Conservation (phyloP, 2,888 invertebrate species). For the Colletes collaris region DNA sequence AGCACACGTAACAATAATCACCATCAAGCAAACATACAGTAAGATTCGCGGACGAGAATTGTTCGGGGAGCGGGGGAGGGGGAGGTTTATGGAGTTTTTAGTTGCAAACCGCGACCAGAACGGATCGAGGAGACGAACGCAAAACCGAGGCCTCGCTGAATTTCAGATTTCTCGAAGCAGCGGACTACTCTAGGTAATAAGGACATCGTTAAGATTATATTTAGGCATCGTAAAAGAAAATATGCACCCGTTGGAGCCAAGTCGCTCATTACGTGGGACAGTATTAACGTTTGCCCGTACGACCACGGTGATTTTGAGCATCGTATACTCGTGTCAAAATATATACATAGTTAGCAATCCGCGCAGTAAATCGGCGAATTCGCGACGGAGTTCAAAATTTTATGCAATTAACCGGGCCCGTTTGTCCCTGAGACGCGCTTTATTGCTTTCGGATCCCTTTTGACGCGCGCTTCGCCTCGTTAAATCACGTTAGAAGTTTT, state of each 20-base stretch:
- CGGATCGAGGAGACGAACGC: conserved; percentile 20
- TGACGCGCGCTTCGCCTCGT: conserved; percentile 6
- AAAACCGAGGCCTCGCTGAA: conserved; percentile 49
- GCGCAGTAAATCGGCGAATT: conserved; percentile 50
- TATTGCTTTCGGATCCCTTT: conserved; percentile 27
- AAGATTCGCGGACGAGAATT: not conserved
- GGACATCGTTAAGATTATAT: conserved; percentile 82
- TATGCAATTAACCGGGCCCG: conserved; percentile 44
- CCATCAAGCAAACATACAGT: conserved; percentile 15
- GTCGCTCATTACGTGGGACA: conserved; percentile 82
- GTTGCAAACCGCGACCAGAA: conserved; percentile 1
- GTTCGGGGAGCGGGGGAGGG: not conserved
- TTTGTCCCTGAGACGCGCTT: conserved; percentile 29
- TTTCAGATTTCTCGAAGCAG: conserved; percentile 68
- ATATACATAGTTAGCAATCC: conserved; percentile 57
- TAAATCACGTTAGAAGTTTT: conserved; percentile 14
- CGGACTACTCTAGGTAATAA: conserved; percentile 73
- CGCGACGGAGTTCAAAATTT: conserved; percentile 48
- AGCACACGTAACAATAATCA: conserved; percentile 13
- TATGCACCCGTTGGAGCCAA: conserved; percentile 82
- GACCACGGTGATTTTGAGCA: conserved; percentile 57
- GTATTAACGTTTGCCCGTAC: conserved; percentile 75
- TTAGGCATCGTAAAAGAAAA: conserved; percentile 82
- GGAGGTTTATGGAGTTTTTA: conserved; percentile 16
- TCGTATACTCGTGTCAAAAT: conserved; percentile 65